These are phyloP conservation scores for Diglossa brunneiventris DNA, from an alignment of 2,113 vertebrate species.

Conservation along the genomic window DNA sequence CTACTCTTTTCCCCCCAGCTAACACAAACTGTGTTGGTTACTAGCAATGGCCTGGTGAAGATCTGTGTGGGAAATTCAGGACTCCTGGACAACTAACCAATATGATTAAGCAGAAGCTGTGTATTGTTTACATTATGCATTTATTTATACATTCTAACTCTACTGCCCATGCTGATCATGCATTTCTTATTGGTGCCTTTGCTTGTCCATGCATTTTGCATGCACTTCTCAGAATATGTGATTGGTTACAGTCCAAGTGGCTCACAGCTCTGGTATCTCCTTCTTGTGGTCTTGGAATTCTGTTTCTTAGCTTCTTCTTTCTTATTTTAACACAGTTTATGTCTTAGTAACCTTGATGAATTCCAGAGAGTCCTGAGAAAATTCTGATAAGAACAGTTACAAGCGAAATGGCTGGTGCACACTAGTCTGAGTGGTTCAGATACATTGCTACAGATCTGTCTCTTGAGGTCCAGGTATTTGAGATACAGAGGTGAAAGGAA, in stretches of 20 bases:
- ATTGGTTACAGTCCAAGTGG: neutral
- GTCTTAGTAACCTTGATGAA: neutral
- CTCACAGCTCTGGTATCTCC: neutral
- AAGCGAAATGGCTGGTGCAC: neutral
- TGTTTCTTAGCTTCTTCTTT: neutral
- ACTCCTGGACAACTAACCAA: neutral
- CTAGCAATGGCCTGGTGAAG: neutral
- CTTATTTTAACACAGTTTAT: neutral
- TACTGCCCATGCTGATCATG: neutral
- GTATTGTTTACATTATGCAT: neutral
- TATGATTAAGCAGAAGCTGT: neutral
- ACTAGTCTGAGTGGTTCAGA: neutral
- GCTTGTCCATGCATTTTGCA: neutral
- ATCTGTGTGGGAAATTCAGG: neutral
- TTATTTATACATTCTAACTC: neutral
- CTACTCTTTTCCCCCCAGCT: neutral
- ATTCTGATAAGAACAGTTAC: neutral
- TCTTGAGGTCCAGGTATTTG: neutral
- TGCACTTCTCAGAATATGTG: neutral
- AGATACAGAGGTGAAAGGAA: neutral
- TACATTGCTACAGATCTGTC: neutral
- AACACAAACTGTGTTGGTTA: neutral
- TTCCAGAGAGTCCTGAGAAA: neutral
- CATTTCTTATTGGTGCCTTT: neutral
- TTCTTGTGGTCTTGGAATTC: neutral